Conservation (phyloP, 2,888 invertebrate species). For the Synergus itoensis region DNA sequence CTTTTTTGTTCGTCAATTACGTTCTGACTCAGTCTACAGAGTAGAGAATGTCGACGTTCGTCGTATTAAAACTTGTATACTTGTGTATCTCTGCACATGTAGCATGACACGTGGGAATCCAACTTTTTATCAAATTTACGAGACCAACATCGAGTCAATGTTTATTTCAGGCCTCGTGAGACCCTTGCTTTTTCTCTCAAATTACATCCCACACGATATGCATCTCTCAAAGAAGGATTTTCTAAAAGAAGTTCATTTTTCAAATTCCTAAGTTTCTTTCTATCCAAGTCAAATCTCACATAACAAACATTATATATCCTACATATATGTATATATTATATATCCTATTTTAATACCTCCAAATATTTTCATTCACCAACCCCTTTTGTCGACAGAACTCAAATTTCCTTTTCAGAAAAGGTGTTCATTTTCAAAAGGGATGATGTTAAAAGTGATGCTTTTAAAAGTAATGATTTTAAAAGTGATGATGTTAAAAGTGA, state of each 20-base stretch:
- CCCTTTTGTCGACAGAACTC: not conserved
- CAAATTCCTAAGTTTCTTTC: not conserved
- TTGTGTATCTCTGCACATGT: constrained; percentile 46
- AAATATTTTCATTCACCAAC: constrained; percentile 12
- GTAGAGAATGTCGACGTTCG: constrained; percentile 44
- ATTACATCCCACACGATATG: constrained; percentile 18
- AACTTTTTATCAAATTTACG: constrained; percentile 62
- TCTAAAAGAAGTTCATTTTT: not conserved
- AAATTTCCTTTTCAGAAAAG: constrained; percentile 15
- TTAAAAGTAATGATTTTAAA: not conserved
- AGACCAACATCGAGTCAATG: constrained; percentile 27
- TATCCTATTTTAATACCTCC: constrained; percentile 3
- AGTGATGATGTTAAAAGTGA: not conserved
- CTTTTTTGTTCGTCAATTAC: constrained; percentile 68
- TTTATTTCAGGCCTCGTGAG: constrained; percentile 6
- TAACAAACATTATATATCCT: not conserved
- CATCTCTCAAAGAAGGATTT: not conserved
- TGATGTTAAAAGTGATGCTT: not conserved
- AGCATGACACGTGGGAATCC: constrained; percentile 58
- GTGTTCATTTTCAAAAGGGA: not conserved
- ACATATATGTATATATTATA: not conserved
- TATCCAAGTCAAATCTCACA: not conserved
- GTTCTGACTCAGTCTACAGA: constrained; percentile 62
- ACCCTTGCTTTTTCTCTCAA: constrained; percentile 9
- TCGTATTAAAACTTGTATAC: constrained; percentile 47